phyloP scores from a whole-genome alignment of 2,113 vertebrate genomes.

The Cyprinodon tularosa region DNA sequence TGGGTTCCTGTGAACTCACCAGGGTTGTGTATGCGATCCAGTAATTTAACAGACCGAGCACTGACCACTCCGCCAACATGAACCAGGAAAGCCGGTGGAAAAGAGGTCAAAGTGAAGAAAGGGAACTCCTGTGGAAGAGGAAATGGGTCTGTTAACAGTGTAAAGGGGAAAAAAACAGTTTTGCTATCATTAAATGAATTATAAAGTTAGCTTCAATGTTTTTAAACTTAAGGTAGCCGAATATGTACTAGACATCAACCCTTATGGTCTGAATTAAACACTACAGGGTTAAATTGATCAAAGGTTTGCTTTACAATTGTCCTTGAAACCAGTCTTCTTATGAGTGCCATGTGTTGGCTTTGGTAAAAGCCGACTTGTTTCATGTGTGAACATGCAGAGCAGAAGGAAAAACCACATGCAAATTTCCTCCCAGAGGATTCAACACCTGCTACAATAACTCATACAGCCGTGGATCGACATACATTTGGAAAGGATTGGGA shows the following conservation, averaged over 20 bases:
- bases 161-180: neutral
- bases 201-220: neutral
- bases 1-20: conserved; percentile 79
- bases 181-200: neutral
- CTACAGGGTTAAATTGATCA: neutral
- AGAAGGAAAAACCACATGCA: conserved; percentile 52
- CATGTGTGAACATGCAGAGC: conserved; percentile 53
- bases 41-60: conserved; percentile 95
- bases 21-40: conserved; percentile 98
- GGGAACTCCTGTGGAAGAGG: conserved; percentile 91
- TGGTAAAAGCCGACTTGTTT: conserved; percentile 1
- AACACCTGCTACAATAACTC: conserved; percentile 12
- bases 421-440: conserved; percentile 3
- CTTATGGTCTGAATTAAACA: no score
- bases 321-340: neutral
- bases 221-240: neutral
- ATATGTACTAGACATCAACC: neutral
- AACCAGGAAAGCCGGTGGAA: conserved; percentile 92
- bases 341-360: neutral
- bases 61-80: conserved; percentile 97
- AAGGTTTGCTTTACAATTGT: neutral
- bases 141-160: conserved; percentile 18
- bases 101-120: conserved; percentile 94
- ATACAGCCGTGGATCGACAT: conserved; percentile 6
- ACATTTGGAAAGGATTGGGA: conserved; percentile 40